Conservation (phyloP, 2,888 invertebrate species). For the Julus scandinavius region DNA sequence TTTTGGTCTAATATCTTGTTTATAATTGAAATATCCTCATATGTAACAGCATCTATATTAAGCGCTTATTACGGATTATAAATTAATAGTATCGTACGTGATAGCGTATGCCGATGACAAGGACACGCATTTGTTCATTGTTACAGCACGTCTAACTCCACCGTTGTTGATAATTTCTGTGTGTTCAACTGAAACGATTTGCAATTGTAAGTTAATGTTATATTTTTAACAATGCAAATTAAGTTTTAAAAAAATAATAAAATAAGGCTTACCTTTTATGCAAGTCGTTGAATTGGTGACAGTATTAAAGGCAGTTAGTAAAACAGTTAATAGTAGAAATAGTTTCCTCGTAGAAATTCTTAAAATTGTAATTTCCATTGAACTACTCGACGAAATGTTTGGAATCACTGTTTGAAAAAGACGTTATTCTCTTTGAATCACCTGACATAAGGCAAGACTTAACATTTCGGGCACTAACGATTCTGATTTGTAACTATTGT, state of each 20-base stretch:
- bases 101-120: conserved; percentile 36
- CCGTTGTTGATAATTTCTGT: conserved; percentile 7
- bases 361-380: conserved; percentile 42
- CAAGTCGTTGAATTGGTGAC: conserved; percentile 45
- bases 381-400: neutral
- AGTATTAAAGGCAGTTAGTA: conserved; percentile 21
- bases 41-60: too few relatives aligned
- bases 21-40: too few relatives aligned
- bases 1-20: too few relatives aligned
- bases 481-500: neutral
- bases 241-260: neutral
- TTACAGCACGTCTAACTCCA: neutral
- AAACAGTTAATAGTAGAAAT: neutral
- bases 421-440: neutral
- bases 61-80: neutral
- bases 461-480: neutral
- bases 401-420: neutral
- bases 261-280: conserved; percentile 44
- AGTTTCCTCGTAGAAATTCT: conserved; percentile 44
- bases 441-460: neutral
- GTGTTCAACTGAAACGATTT: neutral
- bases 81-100: neutral
- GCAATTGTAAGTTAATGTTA: neutral
- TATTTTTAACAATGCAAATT: neutral
- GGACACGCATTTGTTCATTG: conserved; percentile 39